Conservation (phyloP, 2,888 invertebrate genomes). For the Platycheirus albimanus region DNA sequence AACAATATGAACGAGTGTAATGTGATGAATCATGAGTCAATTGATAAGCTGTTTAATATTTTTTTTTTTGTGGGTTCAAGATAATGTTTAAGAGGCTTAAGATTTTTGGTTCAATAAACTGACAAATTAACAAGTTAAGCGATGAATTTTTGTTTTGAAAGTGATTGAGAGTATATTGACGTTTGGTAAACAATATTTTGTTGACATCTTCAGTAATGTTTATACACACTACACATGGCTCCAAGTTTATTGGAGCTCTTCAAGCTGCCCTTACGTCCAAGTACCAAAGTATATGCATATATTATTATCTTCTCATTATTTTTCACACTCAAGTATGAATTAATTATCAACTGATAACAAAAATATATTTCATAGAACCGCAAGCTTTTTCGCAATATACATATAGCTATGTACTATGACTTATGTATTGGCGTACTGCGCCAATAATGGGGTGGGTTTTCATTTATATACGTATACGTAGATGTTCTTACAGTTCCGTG, state of each 20-base stretch:
- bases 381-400: conserved; percentile 46
- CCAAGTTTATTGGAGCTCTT: conserved; percentile 4
- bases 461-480: background rate
- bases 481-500: background rate
- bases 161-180: background rate
- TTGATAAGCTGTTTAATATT: conserved; percentile 26
- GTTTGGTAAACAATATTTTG: conserved; percentile 15
- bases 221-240: conserved; percentile 10
- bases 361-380: conserved; percentile 14
- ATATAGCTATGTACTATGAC: too few relatives aligned
- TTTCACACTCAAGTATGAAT: conserved; percentile 47
- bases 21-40: conserved; percentile 18
- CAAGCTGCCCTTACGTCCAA: background rate
- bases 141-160: background rate
- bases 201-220: conserved; percentile 24
- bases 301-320: background rate
- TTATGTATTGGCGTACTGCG: conserved; percentile 1
- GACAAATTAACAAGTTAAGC: conserved; percentile 12
- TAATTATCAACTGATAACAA: conserved; percentile 59
- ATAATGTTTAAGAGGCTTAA: conserved; percentile 12
- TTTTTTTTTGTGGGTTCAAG: conserved; percentile 2
- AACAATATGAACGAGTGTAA: background rate
- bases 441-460: conserved; percentile 11
- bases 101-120: conserved; percentile 46
- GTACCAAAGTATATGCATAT: conserved; percentile 3